phyloP scores from a whole-genome alignment of 1,140 invertebrate species.

The Melitaea cinxia region DNA sequence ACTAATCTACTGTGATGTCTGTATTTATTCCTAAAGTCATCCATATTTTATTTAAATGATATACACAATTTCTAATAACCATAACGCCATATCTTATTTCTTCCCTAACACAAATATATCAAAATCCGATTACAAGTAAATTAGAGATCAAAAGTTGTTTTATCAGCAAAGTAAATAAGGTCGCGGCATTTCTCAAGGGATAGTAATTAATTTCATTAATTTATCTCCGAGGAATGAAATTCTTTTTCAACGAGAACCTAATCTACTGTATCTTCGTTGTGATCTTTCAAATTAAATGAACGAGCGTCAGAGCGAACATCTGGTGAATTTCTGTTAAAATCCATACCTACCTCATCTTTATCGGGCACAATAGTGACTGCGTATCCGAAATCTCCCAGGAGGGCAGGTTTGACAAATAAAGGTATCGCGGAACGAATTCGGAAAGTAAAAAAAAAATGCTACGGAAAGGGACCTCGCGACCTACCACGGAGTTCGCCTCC shows the following conservation, averaged over 20 bases:
- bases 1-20: no score
- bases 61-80: background rate
- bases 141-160: constrained; percentile 25
- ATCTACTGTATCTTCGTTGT: constrained; percentile 46
- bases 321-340: constrained; percentile 32
- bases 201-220: constrained; percentile 55
- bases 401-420: constrained; percentile 70
- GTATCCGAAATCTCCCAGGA: constrained; percentile 40
- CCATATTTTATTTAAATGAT: background rate
- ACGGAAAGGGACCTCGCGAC: constrained; percentile 48
- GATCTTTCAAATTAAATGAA: constrained; percentile 51
- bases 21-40: no score
- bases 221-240: constrained; percentile 45
- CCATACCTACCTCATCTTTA: constrained; percentile 38
- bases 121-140: constrained; percentile 33
- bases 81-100: background rate
- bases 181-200: constrained; percentile 40
- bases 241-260: constrained; percentile 48
- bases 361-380: constrained; percentile 41
- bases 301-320: constrained; percentile 32
- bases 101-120: constrained; percentile 19
- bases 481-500: constrained; percentile 52
- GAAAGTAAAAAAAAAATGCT: constrained; percentile 63
- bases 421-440: constrained; percentile 64
- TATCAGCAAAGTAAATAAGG: constrained; percentile 43